Percentiles rank a stretch among this genome's conserved stretches.
Conservation (phyloP, 2,888 invertebrate species). For the Dryomyza anilis region DNA sequence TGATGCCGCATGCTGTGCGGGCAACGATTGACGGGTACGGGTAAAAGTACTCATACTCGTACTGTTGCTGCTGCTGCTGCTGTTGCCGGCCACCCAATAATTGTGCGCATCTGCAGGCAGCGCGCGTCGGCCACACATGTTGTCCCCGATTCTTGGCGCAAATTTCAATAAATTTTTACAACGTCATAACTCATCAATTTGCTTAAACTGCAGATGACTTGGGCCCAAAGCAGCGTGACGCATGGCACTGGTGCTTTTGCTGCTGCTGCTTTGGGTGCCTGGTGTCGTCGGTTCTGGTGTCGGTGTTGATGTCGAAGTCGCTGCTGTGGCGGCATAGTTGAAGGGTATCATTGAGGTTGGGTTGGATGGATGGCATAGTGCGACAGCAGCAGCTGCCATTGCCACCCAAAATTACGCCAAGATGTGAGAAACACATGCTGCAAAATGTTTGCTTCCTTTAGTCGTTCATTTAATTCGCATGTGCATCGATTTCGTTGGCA, state of each 20-base stretch:
- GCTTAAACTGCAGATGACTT: constrained; percentile 2
- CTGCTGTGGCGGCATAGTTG: neutral
- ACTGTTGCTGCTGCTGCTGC: too few species aligned
- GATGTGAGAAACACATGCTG: neutral
- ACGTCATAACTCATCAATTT: constrained; percentile 19
- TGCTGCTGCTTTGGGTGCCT: too few species aligned
- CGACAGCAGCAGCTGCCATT: neutral
- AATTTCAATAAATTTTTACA: constrained; percentile 14
- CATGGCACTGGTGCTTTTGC: too few species aligned
- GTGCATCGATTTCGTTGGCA: too few species aligned
- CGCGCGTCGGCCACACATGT: constrained; percentile 13
- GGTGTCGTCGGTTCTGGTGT: neutral
- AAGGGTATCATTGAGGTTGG: too few species aligned
- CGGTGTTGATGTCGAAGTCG: neutral
- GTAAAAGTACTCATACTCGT: too few species aligned
- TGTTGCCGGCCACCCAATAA: too few species aligned
- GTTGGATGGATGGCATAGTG: neutral
- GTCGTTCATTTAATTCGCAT: too few species aligned
- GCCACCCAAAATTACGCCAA: neutral
- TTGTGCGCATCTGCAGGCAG: too few species aligned
- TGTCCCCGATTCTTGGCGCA: neutral
- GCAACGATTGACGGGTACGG: too few species aligned
- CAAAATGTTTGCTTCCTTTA: too few species aligned
- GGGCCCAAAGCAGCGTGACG: neutral
- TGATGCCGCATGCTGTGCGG: too few species aligned